A percentile compares a stretch with the other conserved stretches of the same genome.
These are phyloP conservation scores for Gnathonemus echidnorhynchus DNA, from an alignment of 2,113 vertebrate species.

Conservation along the genomic window DNA sequence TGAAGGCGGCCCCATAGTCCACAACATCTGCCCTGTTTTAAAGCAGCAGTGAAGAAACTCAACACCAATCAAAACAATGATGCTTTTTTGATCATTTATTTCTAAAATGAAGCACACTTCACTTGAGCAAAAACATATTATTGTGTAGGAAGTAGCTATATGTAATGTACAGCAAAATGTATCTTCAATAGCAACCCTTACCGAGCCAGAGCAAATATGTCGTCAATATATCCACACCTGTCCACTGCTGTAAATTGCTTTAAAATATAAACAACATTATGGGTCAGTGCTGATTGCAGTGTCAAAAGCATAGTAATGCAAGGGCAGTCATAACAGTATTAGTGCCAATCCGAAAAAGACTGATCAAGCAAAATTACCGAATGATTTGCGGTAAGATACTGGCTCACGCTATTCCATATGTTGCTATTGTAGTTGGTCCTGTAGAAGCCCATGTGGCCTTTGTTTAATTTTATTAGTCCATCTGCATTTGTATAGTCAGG, in stretches of 20 bases:
- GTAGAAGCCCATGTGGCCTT: constrained; percentile 83
- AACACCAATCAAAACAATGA: background rate
- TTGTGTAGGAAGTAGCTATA: background rate
- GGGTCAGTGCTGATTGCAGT: background rate
- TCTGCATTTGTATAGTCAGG: constrained; percentile 23
- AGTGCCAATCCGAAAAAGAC: background rate
- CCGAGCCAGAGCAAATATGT: constrained; percentile 77
- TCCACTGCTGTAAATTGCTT: constrained; percentile 64
- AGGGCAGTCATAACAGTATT: background rate
- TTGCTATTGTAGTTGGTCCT: constrained; percentile 73
- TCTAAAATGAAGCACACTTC: background rate
- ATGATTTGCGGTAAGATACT: constrained; percentile 45
- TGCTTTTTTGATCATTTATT: background rate
- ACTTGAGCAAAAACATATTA: background rate
- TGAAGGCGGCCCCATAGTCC: constrained; percentile 66
- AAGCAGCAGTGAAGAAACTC: constrained; percentile 25
- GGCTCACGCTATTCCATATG: constrained; percentile 61
- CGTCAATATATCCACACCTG: constrained; percentile 67
- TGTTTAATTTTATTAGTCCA: constrained; percentile 70
- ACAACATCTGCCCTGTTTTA: constrained; percentile 67
- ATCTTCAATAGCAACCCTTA: constrained; percentile 39
- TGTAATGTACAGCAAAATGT: background rate
- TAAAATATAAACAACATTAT: background rate
- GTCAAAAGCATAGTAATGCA: background rate
- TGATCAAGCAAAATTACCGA: constrained; percentile 43